Evolutionary conservation across 2,888 invertebrate genomes (phyloP).

Genomic region (Erebia aethiops): DNA sequence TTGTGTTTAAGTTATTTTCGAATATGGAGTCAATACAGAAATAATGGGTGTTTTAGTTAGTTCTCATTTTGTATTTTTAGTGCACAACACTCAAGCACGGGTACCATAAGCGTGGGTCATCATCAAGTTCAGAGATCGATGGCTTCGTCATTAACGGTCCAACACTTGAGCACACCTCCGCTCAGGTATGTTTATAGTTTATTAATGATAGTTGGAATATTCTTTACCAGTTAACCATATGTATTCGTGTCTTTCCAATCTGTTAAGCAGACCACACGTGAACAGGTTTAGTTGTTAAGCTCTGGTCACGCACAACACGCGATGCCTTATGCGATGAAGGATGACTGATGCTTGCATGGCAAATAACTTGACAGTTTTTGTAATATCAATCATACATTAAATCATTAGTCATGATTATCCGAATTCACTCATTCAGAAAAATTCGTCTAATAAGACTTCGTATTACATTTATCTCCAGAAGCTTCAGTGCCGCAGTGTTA

Average conservation of each 20-base stretch:
- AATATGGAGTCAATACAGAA: background rate
- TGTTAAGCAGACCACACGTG: background rate
- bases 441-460: too few relatives aligned
- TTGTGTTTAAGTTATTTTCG: background rate
- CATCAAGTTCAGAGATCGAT: constrained; percentile 74
- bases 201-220: background rate
- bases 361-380: too few relatives aligned
- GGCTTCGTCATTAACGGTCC: constrained; percentile 76
- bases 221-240: background rate
- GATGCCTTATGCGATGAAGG: background rate
- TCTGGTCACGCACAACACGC: background rate
- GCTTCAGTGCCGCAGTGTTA: background rate
- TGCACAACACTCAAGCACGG: constrained; percentile 66
- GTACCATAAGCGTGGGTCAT: constrained; percentile 63
- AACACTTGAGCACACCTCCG: constrained; percentile 73
- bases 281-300: constrained; percentile 3
- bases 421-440: too few relatives aligned
- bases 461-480: too few relatives aligned
- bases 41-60: background rate
- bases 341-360: too few relatives aligned
- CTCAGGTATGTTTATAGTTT: constrained; percentile 54
- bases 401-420: too few relatives aligned
- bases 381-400: too few relatives aligned
- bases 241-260: constrained; percentile 9
- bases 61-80: constrained; percentile 44